These are phyloP conservation scores for Struthio camelus DNA, from an alignment of 2,113 vertebrate genomes.

Conservation along the genomic window DNA sequence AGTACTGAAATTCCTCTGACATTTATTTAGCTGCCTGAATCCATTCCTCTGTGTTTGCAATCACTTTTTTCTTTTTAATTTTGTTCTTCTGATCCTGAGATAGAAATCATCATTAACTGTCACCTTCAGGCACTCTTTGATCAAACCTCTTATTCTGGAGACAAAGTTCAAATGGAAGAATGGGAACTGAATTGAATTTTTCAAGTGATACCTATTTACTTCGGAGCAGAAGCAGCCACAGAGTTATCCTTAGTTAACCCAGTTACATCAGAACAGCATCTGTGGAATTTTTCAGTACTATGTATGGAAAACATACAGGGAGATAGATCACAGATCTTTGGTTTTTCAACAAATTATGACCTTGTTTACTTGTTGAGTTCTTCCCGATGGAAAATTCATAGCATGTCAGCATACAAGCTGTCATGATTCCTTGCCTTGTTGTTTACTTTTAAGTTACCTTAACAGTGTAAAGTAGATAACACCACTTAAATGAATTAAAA, in stretches of 20 bases:
- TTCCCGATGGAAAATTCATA: not conserved
- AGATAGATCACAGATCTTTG: not conserved
- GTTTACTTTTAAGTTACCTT: not conserved
- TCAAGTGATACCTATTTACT: not conserved
- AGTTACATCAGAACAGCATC: not conserved
- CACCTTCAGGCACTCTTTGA: not conserved
- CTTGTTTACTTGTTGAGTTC: not conserved
- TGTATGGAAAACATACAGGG: not conserved
- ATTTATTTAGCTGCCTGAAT: not conserved
- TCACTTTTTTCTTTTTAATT: not conserved
- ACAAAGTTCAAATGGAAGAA: not conserved
- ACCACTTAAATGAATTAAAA: not conserved
- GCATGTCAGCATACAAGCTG: accelerated
- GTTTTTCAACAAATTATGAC: not conserved
- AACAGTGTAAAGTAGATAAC: not conserved
- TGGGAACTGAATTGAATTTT: not conserved
- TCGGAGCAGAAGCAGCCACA: not conserved
- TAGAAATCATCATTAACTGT: not conserved
- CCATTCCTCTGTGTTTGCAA: not conserved
- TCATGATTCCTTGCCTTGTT: not conserved
- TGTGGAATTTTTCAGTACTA: not conserved
- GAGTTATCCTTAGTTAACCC: not conserved
- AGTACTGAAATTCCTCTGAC: not conserved
- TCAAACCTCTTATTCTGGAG: not conserved
- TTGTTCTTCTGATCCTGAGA: not conserved